Percentiles rank a stretch among this genome's conserved stretches.
These are phyloP conservation scores for Plusia festucae DNA, from an alignment of 2,888 invertebrate species.

Conservation along the genomic window DNA sequence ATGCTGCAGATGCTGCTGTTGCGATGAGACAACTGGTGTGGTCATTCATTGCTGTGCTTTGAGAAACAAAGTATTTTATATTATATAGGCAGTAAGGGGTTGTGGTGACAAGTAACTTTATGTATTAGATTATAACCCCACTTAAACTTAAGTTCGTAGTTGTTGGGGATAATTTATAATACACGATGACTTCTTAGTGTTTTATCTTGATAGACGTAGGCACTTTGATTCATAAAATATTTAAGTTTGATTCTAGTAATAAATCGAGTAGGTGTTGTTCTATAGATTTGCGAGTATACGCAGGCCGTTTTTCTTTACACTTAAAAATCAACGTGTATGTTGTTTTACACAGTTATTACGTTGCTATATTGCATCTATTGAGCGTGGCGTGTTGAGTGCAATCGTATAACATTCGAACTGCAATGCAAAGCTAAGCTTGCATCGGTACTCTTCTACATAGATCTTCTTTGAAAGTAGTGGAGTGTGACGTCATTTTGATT, in stretches of 20 bases:
- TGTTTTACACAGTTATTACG: background rate
- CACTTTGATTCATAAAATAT: too few relatives aligned
- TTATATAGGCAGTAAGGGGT: background rate
- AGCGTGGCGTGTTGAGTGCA: constrained; percentile 59
- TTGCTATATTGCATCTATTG: constrained; percentile 60
- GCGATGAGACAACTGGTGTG: background rate
- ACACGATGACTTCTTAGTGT: background rate
- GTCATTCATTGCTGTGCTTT: background rate
- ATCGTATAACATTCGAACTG: constrained; percentile 52
- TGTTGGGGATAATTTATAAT: background rate
- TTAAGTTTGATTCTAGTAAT: too few relatives aligned
- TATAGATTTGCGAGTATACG: background rate
- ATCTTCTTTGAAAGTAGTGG: background rate
- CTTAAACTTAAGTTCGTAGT: background rate
- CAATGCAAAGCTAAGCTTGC: constrained; percentile 67
- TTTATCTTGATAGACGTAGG: background rate
- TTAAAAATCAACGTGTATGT: background rate
- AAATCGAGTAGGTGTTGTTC: too few relatives aligned
- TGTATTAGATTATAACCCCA: background rate
- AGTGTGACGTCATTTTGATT: background rate
- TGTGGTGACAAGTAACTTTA: background rate
- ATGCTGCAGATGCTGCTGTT: background rate
- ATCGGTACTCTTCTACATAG: constrained; percentile 44
- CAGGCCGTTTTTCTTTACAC: background rate
- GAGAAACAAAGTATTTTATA: background rate